Conservation (phyloP, 2,113 vertebrate species). For the Sisor rabdophorus region DNA sequence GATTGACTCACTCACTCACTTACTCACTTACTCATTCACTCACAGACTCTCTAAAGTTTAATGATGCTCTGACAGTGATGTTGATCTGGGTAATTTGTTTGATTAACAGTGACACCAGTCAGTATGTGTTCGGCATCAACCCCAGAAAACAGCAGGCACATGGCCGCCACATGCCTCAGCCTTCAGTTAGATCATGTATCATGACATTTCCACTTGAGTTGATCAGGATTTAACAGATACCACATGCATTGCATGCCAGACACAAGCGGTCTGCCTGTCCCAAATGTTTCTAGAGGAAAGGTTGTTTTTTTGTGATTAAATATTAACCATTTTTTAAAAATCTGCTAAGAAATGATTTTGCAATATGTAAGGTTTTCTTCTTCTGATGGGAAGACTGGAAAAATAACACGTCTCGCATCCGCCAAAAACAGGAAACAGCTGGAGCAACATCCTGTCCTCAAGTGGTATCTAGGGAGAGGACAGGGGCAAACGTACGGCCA, state of each 20-base stretch:
- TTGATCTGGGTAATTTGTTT: not conserved
- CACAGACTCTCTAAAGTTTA: too few relatives aligned
- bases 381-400: conserved; percentile 33
- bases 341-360: not conserved
- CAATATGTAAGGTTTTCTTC: not conserved
- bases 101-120: conserved; percentile 16
- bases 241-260: not conserved
- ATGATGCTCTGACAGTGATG: not conserved
- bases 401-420: conserved; percentile 7
- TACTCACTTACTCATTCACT: too few relatives aligned
- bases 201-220: not conserved
- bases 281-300: not conserved
- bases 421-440: conserved; percentile 72
- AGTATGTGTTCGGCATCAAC: not conserved
- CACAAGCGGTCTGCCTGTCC: not conserved
- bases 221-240: not conserved
- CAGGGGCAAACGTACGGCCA: conserved; percentile 29
- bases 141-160: not conserved
- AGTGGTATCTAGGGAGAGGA: conserved; percentile 37
- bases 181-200: not conserved
- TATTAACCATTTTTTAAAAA: not conserved
- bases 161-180: not conserved
- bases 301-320: not conserved
- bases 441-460: conserved; percentile 68
- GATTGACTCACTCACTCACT: too few relatives aligned